Conservation (phyloP, 2,113 vertebrate genomes). For the Podarcis muralis region DNA sequence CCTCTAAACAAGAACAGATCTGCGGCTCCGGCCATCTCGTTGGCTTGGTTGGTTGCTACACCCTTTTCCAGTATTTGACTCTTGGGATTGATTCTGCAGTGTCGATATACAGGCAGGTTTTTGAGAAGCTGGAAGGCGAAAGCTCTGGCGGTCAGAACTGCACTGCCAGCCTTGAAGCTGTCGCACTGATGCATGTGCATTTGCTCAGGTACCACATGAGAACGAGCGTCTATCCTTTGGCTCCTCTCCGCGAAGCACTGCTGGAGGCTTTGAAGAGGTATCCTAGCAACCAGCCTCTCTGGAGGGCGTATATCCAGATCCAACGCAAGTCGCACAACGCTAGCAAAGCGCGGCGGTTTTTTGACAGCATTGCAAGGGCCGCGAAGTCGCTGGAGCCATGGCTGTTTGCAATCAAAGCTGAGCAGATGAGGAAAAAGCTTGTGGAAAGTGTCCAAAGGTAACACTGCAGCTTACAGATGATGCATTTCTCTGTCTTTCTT, state of each 20-base stretch:
- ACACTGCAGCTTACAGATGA: background rate
- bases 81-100: constrained; percentile 83
- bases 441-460: constrained; percentile 88
- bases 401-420: constrained; percentile 89
- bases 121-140: constrained; percentile 68
- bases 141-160: constrained; percentile 29
- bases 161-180: constrained; percentile 72
- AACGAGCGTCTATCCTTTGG: constrained; percentile 80
- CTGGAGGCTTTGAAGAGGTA: constrained; percentile 78
- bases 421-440: constrained; percentile 88
- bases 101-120: constrained; percentile 76
- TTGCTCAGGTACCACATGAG: constrained; percentile 84
- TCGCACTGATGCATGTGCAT: constrained; percentile 82
- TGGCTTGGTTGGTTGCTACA: constrained; percentile 83
- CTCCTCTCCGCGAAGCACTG: constrained; percentile 81
- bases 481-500: too few species aligned
- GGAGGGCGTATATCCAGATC: constrained; percentile 85
- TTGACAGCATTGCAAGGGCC: constrained; percentile 79
- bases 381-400: constrained; percentile 80
- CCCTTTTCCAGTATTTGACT: constrained; percentile 95
- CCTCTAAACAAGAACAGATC: background rate
- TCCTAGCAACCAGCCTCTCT: constrained; percentile 82
- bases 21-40: constrained; percentile 49
- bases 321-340: constrained; percentile 87
- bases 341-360: constrained; percentile 87